Evolutionary conservation across 2,113 vertebrate species (phyloP).

Genomic region (Centropus bengalensis): DNA sequence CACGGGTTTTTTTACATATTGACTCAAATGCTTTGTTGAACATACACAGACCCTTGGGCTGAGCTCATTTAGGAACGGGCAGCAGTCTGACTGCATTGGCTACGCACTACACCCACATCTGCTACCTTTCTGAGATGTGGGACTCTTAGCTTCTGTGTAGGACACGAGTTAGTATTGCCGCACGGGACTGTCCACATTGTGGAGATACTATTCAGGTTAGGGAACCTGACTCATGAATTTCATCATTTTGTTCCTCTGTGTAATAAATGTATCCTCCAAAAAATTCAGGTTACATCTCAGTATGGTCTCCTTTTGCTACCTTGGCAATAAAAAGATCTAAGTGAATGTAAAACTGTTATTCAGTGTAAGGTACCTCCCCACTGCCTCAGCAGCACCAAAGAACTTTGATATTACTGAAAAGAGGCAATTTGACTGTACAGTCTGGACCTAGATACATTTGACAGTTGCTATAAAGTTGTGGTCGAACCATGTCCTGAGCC

Average conservation of each 20-base stretch:
- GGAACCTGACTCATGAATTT: background rate
- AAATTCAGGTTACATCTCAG: background rate
- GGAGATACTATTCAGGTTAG: background rate
- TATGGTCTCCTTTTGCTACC: background rate
- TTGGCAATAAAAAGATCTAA: background rate
- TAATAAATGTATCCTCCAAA: background rate
- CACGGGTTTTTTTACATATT: background rate
- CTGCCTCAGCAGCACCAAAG: background rate
- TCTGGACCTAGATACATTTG: background rate
- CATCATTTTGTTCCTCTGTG: background rate
- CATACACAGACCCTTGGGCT: background rate
- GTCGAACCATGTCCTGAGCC: background rate
- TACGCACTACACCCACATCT: fast-evolving
- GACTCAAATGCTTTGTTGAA: background rate
- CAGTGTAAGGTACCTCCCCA: background rate
- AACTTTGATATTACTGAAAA: background rate
- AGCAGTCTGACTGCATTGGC: background rate
- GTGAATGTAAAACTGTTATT: background rate
- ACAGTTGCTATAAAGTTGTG: background rate
- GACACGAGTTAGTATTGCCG: background rate
- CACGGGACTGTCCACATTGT: background rate
- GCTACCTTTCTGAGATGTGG: background rate
- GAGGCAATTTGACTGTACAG: background rate
- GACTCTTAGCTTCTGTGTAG: background rate
- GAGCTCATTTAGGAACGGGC: fast-evolving